Evolutionary conservation across 2,888 invertebrate genomes (phyloP), one percentile per base, ranked within the genome.

Genomic region (Melanotus villosus): DNA sequence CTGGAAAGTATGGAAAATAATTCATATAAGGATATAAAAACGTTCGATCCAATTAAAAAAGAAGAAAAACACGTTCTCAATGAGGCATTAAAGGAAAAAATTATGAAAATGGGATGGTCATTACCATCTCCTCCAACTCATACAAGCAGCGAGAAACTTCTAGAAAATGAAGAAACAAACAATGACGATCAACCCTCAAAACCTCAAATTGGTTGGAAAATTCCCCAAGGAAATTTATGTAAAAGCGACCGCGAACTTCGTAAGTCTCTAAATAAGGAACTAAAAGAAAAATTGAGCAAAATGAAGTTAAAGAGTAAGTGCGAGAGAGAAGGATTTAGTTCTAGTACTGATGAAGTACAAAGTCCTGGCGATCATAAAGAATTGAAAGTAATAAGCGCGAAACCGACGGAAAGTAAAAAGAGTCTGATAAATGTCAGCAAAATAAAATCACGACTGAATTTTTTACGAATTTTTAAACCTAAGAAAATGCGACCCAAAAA

Each of bases 61-160:
- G 54, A 41, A 18, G 19, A 23, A 38, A 14, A n/a, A n/a, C n/a
- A 30, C 3, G 16, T 9, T 23, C n/a, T 23, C 7, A 18, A 50
- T 1, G 23, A 52, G 30, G 18, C 32, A 1, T 10, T 63, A 21
- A 63, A 23, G 5, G 54, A 70, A 34, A 52, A 52, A 50, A 41
- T 68, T 5, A 32, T 57, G 5, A 60, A 70, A 54, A 43, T 66
- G 18, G 70, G 70, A 10, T 68, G 65, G 67, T n/a, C n/a, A n/a
- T n/a, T n/a, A n/a, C 65, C 58, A 0, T 67, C 65, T 32, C 52
- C 57, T 18, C 19, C 18, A 4, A 10, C 18, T 18, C 1, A 2
- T 43, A 2, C 3, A 38, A 38, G 26, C 26, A 26, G 26, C 7
- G n/a, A n/a, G n/a, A n/a, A n/a, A n/a, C n/a, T n/a, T n/a, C n/a